Conservation (phyloP, 2,113 vertebrate genomes). For the Elephantulus edwardii region DNA sequence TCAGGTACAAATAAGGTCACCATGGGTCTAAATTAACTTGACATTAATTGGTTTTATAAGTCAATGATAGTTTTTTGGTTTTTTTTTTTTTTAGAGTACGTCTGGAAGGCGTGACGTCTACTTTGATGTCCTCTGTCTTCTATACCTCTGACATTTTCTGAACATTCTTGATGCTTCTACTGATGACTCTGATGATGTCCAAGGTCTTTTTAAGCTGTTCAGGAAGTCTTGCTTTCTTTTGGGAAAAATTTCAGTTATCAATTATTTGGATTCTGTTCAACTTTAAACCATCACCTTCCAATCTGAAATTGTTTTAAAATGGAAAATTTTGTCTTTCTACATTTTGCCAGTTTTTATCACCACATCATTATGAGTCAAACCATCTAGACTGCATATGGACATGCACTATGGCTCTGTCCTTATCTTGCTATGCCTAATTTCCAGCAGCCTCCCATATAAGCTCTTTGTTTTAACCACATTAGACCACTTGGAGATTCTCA, state of each 20-base stretch:
- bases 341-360: not conserved
- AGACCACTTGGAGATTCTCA: not conserved
- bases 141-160: not conserved
- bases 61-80: not conserved
- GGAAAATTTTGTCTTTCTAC: not conserved
- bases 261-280: not conserved
- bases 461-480: not conserved
- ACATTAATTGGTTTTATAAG: no score
- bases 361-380: not conserved
- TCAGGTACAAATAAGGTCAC: not conserved
- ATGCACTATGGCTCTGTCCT: not conserved
- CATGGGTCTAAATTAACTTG: not conserved
- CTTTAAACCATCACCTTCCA: not conserved
- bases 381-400: accelerated
- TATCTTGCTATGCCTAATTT: not conserved
- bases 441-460: accelerated
- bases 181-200: not conserved
- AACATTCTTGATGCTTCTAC: not conserved
- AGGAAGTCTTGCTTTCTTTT: not conserved
- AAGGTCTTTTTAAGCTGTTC: not conserved
- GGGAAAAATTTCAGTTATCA: not conserved
- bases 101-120: not conserved
- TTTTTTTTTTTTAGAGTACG: not conserved
- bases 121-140: not conserved
- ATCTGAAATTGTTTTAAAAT: not conserved